Percentiles rank a stretch among this genome's conserved stretches.
Conservation (phyloP, 2,888 invertebrate species). For the Philereme transversata region DNA sequence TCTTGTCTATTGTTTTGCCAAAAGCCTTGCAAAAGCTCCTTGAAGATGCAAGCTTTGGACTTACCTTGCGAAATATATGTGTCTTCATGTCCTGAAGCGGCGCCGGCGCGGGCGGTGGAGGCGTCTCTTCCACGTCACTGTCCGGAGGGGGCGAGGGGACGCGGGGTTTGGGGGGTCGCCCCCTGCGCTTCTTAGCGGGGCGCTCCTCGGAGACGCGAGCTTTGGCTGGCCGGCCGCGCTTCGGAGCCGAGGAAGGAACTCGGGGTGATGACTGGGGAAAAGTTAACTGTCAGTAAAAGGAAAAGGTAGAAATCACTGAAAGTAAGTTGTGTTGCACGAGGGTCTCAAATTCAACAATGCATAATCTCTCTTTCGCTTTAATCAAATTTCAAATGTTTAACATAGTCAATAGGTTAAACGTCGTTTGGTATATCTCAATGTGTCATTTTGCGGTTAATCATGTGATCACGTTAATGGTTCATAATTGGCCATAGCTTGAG, state of each 20-base stretch:
- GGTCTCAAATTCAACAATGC: too few species aligned
- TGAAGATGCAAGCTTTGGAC: neutral
- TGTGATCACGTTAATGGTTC: too few species aligned
- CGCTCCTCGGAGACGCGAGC: slow-evolving; percentile 61
- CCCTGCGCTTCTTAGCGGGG: slow-evolving; percentile 72
- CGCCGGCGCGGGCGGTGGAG: slow-evolving; percentile 52
- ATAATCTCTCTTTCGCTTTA: too few species aligned
- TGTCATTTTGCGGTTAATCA: too few species aligned
- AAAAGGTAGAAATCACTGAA: too few species aligned
- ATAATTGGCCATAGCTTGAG: too few species aligned
- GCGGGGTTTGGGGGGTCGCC: slow-evolving; percentile 68
- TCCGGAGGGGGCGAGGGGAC: slow-evolving; percentile 48
- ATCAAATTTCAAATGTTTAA: too few species aligned
- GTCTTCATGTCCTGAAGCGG: slow-evolving; percentile 69
- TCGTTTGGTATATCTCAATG: too few species aligned
- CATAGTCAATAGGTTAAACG: too few species aligned
- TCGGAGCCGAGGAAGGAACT: slow-evolving; percentile 52
- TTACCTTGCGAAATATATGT: slow-evolving; percentile 73
- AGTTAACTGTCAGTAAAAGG: neutral
- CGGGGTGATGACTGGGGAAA: slow-evolving; percentile 55
- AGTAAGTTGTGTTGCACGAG: too few species aligned
- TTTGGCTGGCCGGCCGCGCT: slow-evolving; percentile 83
- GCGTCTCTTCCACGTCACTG: slow-evolving; percentile 28
- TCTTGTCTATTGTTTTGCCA: too few species aligned
- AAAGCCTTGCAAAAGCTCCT: too few species aligned